Conservation (phyloP, 2,113 vertebrate genomes). For the Hippopotamus amphibius region DNA sequence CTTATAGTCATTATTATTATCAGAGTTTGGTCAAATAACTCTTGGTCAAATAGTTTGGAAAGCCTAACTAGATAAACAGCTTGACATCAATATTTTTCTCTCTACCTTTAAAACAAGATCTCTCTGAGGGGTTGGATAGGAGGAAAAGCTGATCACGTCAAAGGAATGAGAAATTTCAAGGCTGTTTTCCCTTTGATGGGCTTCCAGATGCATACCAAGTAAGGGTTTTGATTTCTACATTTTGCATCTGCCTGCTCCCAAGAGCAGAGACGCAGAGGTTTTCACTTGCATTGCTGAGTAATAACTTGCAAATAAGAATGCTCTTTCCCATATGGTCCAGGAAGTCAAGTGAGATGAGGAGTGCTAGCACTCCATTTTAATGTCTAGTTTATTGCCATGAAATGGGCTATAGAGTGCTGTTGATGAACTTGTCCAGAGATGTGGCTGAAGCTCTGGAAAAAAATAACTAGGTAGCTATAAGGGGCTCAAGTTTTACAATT, state of each 20-base stretch:
- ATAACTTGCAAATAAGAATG: conserved; percentile 41
- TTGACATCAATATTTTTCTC: background rate
- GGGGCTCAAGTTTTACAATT: background rate
- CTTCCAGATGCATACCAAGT: background rate
- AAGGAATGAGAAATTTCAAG: background rate
- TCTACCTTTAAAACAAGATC: conserved; percentile 40
- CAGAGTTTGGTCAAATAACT: background rate
- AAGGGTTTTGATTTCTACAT: conserved; percentile 16
- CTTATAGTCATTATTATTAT: background rate
- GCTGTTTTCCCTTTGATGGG: background rate
- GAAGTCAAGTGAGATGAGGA: background rate
- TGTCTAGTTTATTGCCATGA: conserved; percentile 11
- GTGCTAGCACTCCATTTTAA: background rate
- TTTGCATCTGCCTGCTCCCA: background rate
- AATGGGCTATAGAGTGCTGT: background rate
- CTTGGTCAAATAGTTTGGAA: conserved; percentile 11
- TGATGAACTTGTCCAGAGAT: background rate
- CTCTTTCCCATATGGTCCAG: conserved; percentile 17
- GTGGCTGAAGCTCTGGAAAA: background rate
- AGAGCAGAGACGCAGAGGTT: background rate
- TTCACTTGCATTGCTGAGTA: background rate
- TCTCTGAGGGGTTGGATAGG: background rate
- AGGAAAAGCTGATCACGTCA: background rate
- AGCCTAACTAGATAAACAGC: background rate
- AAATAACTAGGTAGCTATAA: background rate